phyloP scores from a whole-genome alignment of 2,797 vertebrate species.

The Helarctos malayanus region DNA sequence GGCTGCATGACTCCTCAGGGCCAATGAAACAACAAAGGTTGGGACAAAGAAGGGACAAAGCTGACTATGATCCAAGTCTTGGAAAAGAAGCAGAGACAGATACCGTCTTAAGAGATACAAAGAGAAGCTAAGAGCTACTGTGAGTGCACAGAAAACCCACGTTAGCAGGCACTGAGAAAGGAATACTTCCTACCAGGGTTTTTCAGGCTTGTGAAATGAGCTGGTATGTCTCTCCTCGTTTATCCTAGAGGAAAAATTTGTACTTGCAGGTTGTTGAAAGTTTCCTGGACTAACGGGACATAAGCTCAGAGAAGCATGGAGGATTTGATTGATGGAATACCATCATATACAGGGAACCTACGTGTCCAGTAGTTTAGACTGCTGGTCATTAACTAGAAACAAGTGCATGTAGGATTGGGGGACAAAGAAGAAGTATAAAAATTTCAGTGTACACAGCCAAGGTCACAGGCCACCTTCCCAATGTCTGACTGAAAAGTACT shows the following conservation, averaged over 20 bases:
- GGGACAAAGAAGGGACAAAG: background rate
- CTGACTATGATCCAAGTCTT: background rate
- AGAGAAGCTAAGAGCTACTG: background rate
- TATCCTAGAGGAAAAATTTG: background rate
- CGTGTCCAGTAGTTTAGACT: background rate
- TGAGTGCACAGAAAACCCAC: background rate
- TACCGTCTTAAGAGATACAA: background rate
- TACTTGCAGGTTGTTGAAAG: background rate
- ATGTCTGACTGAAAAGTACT: slow-evolving; percentile 44
- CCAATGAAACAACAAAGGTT: background rate
- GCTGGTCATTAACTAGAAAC: background rate
- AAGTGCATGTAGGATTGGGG: background rate
- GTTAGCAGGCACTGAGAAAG: background rate
- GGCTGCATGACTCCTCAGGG: background rate
- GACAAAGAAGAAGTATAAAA: background rate
- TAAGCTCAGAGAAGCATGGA: background rate
- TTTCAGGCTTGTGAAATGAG: background rate
- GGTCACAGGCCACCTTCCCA: slow-evolving; percentile 27
- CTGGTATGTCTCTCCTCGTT: background rate
- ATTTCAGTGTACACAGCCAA: slow-evolving; percentile 19
- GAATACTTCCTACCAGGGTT: too few species aligned
- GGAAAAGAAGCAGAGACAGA: background rate
- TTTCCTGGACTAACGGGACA: background rate
- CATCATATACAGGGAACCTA: background rate
- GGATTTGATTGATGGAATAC: background rate